phyloP scores from a whole-genome alignment of 1,140 invertebrate species.

The Fopius arisanus region DNA sequence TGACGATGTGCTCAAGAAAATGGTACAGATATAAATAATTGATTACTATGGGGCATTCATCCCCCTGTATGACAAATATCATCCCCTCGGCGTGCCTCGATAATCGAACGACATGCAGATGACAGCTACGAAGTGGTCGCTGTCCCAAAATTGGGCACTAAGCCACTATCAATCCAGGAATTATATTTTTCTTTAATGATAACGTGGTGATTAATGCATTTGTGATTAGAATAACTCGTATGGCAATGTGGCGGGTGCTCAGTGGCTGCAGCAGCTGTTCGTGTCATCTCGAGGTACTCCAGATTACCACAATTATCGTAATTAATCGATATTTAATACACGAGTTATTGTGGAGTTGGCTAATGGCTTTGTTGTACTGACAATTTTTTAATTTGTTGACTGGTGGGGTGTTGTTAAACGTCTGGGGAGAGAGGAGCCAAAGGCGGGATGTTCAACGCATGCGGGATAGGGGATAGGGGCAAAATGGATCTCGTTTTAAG shows the following conservation, averaged over 20 bases:
- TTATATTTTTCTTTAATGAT: not conserved
- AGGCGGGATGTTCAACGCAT: not conserved
- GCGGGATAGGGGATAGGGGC: not conserved
- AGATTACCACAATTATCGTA: not conserved
- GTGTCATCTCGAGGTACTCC: constrained; percentile 43
- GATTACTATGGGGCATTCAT: too few relatives aligned
- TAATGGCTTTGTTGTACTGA: not conserved
- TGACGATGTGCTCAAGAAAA: not conserved
- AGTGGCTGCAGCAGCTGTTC: constrained; percentile 47
- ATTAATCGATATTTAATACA: not conserved
- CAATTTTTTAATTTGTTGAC: not conserved
- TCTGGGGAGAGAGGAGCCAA: not conserved
- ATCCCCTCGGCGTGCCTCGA: too few relatives aligned
- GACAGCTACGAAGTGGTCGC: too few relatives aligned
- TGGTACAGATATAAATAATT: not conserved
- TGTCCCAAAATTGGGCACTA: too few relatives aligned
- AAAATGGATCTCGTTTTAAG: too few relatives aligned
- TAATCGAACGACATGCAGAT: too few relatives aligned
- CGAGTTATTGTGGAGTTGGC: not conserved
- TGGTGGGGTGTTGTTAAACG: not conserved
- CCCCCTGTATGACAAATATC: too few relatives aligned
- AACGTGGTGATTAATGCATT: not conserved
- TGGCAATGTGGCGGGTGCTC: constrained; percentile 43
- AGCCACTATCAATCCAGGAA: not conserved
- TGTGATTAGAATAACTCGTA: not conserved